Percentiles rank a stretch among this genome's conserved stretches.
Conservation (phyloP, 2,888 invertebrate genomes). For the Microplitis deprimator region DNA sequence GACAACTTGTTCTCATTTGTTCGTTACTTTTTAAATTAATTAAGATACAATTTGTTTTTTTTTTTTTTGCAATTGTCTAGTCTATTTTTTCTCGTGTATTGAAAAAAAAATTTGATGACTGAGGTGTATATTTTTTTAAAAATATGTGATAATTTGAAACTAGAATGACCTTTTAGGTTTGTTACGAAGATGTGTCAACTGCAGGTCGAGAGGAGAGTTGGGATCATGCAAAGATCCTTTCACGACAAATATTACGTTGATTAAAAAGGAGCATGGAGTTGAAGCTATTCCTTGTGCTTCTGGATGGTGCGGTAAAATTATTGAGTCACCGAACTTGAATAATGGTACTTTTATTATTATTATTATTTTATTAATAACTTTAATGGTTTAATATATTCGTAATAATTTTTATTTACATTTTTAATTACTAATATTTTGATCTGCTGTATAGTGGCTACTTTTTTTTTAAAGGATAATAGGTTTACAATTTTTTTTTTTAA, state of each 20-base stretch:
- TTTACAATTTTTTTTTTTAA: too few relatives aligned
- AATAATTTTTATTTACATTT: too few relatives aligned
- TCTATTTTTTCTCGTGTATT: not conserved
- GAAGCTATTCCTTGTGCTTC: constrained; percentile 87
- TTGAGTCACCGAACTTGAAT: constrained; percentile 85
- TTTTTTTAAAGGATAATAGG: too few relatives aligned
- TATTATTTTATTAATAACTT: not conserved
- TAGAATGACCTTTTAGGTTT: constrained; percentile 72
- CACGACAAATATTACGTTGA: constrained; percentile 83
- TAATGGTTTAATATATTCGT: not conserved
- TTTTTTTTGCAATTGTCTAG: not conserved
- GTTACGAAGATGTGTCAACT: constrained; percentile 84
- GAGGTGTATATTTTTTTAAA: not conserved
- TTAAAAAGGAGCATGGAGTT: constrained; percentile 81
- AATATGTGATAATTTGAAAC: not conserved
- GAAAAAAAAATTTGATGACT: not conserved
- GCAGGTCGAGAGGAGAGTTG: constrained; percentile 88
- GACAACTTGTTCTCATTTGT: constrained; percentile 11
- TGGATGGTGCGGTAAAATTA: constrained; percentile 93
- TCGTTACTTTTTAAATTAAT: not conserved
- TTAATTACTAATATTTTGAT: too few relatives aligned
- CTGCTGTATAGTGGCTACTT: too few relatives aligned
- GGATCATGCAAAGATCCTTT: constrained; percentile 93
- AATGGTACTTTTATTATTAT: constrained; percentile 74
- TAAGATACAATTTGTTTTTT: not conserved